Percentiles rank a stretch among this genome's conserved stretches.
These are phyloP conservation scores for Acanthiza pusilla DNA, from an alignment of 2,797 vertebrate species.

Conservation along the genomic window DNA sequence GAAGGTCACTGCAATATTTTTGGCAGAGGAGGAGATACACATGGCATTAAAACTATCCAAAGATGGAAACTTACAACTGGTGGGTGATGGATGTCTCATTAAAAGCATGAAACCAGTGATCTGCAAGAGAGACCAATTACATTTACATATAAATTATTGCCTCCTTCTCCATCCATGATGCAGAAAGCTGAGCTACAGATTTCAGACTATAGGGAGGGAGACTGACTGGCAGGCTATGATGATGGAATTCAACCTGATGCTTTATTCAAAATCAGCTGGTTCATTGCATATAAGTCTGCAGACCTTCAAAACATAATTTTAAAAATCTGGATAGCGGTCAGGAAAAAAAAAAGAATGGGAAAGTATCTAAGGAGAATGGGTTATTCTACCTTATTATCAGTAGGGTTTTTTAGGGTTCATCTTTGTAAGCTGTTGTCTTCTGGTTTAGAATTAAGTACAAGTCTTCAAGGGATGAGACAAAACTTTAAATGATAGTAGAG, in stretches of 20 bases:
- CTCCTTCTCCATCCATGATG: background rate
- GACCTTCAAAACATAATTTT: background rate
- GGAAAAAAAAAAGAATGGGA: background rate
- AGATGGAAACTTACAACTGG: background rate
- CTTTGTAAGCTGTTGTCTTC: background rate
- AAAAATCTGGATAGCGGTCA: background rate
- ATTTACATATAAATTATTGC: background rate
- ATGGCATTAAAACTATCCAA: background rate
- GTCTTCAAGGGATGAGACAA: background rate
- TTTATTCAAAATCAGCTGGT: background rate
- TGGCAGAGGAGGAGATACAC: background rate
- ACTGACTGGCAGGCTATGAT: background rate
- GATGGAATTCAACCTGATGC: background rate
- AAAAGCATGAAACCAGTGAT: constrained; percentile 21
- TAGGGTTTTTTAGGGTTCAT: background rate
- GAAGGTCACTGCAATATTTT: background rate
- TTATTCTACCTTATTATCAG: background rate
- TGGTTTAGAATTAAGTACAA: background rate
- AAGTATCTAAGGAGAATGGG: background rate
- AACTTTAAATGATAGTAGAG: background rate
- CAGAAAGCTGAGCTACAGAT: background rate
- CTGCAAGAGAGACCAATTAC: constrained; percentile 14
- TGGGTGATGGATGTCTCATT: background rate
- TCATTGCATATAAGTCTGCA: background rate
- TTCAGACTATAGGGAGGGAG: background rate